Evolutionary conservation across 2,113 vertebrate species (phyloP), one percentile per base, ranked within the genome.

Genomic region (Oryzias celebensis): DNA sequence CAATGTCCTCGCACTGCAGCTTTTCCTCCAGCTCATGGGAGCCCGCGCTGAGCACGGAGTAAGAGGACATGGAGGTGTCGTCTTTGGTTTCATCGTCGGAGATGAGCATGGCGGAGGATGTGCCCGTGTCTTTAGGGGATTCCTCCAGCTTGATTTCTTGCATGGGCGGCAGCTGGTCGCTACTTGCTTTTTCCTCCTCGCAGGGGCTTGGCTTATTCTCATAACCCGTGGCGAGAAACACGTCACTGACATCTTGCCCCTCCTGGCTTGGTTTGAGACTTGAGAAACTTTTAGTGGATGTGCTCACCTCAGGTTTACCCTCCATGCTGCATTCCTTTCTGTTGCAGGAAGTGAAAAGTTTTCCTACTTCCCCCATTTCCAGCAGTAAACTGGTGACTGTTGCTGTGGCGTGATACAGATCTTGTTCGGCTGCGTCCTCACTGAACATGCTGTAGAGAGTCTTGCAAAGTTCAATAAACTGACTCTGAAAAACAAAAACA

Each of bases 371-470:
- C 0, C 97, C 97, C 47, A 99, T 98, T 85, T 99, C 97, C 86
- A 99, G 88, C 56, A 99, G 93, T 83, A 99, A 81, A 86, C 97
- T 98, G 41, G 97, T 97, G 83, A 99, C 96, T 0, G 97, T 95
- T 0, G 97, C 97, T 0, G 97, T 98, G 23, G 96, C 95, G 0
- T 99, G 97, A 74, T 99, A 99, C 42, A 99, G 92, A 84, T 98
- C 94, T 83, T 99, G 97, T 57, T 99, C 96, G 0, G 92, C 91
- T 23, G 91, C 87, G 68, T 98, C 96, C 69, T 99, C 97, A 0
- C 95, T 98, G 88, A 99, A 99, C 96, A 99, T 96, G 69, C 95
- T 96, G 79, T 99, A 99, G 75, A 99, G 94, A 0, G 96, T 97
- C 88, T 98, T 98, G 65, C 97, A 98, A 47, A 99, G 92, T 87